Base-by-base conservation (phyloP, 2,113 vertebrate species). In the Lepus europaeus region DNA sequence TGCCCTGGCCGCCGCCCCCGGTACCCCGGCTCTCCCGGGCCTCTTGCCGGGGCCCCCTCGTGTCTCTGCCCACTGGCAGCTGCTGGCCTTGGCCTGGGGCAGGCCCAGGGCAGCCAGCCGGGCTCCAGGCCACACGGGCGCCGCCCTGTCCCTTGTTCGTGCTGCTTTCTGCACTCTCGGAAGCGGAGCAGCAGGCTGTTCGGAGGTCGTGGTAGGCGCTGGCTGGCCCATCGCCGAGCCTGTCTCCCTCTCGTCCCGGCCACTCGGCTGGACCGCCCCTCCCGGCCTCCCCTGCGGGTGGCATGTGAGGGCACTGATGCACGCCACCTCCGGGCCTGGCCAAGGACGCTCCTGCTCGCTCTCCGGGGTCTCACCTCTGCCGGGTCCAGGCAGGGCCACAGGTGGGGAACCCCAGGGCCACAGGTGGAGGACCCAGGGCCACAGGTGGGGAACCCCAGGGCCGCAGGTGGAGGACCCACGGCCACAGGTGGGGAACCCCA, bases 141-240 rank as follows among this genome's bases (percentile, higher is more conserved):
- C 39, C 39, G 39, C 39, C 39, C 39, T 39, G 39, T 36, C 39
- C 39, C 39, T 39, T 39, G 7, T 13, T 6, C 25, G 66, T 27
- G 31, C 27, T 33, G 7, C 68, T 83, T 3, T 5, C 39, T 59
- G 7, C n/a, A 4, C 23, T 22, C 53, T 16, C 31, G 13, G 49
- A 64, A 33, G 13, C 6, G n/a, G 25, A 79, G 45, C 9, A 3
- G 23, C 6, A 14, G 9, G 0, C 11, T 9, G 45, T 11, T 1
- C 20, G 20, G 33, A 7, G 20, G 1, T 0, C 17, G 31, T 9
- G 7, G 11, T 27, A 5, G 51, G 59, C 3, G 0, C 5, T 2
- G 22, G 64, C 39, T n/a, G 20, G 33, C 25, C 0, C 1, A 23
- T 72, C 79, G 14, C 45, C 33, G 1, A 13, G 6, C 22, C 64